Evolutionary conservation across 2,888 invertebrate genomes (phyloP), one percentile per base, ranked within the genome.

Genomic region (Mythimna albipuncta): DNA sequence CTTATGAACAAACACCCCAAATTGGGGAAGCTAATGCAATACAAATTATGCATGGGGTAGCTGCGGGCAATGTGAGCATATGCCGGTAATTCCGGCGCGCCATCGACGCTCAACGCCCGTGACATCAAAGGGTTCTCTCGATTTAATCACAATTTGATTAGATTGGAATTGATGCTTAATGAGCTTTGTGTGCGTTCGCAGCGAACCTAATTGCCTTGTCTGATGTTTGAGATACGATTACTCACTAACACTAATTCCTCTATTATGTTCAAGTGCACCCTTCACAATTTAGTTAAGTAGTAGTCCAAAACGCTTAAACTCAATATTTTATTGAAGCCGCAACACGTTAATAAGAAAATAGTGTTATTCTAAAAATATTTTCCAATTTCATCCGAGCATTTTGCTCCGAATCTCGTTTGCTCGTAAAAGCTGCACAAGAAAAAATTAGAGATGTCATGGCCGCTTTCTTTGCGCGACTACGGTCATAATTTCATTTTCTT

Each of bases 401-500:
- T 84, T 81, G 74, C 84, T 82, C 79, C 70, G 72, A 85, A 86
- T 88, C 80, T 82, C 75, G 77, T 76, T 78, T 73, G 77, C 83
- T 83, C 81, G 81, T 89, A 89, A 85, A 89, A 84, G 73, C 79
- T 81, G 76, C 73, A 78, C 83, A 82, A 83, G 82, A 86, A 88
- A 89, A 88, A 89, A 90, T 90, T 88, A 88, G 87, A 91, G 87
- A 88, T 89, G 91, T 90, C 92, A 92, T 92, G 92, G 89, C 86
- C 87, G 92, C 92, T 94, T 95, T 95, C 94, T 94, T 94, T 93
- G 90, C 91, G 89, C 91, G 91, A 90, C 91, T 89, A 89, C 88
- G 88, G 90, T 91, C 91, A 93, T 95, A 95, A 96, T 95, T 95
- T 94, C 91, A 94, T 95, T 95, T 95, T 93, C 93, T 92, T 90